phyloP scores from a whole-genome alignment of 2,888 invertebrate genomes.

The Dysmachus trigonus region DNA sequence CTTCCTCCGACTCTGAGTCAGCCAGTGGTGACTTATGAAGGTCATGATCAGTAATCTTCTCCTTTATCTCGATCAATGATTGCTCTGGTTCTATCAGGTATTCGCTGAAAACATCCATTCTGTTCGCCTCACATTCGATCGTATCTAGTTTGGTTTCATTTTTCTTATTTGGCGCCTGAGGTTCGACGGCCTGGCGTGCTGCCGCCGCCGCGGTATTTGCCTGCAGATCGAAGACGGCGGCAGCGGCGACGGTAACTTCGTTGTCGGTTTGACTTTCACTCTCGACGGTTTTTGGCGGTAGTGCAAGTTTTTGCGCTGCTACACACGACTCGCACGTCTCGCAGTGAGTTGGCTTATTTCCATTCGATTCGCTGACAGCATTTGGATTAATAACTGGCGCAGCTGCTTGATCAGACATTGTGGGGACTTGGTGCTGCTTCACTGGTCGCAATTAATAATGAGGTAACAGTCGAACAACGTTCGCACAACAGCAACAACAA shows the following conservation, averaged over 20 bases:
- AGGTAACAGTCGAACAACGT: neutral
- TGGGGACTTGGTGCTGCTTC: slow-evolving; percentile 7
- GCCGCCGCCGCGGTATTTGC: neutral
- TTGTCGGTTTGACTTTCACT: slow-evolving; percentile 50
- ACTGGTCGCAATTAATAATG: slow-evolving; percentile 1
- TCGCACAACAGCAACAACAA: too few relatives aligned
- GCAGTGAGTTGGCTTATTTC: neutral
- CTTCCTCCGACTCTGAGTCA: slow-evolving; percentile 60
- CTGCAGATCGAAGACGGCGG: neutral
- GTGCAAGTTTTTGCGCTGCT: slow-evolving; percentile 11
- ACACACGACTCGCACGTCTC: slow-evolving; percentile 27
- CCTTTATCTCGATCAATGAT: slow-evolving; percentile 53
- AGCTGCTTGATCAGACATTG: slow-evolving; percentile 30
- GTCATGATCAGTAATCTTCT: slow-evolving; percentile 55
- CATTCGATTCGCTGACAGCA: slow-evolving; percentile 8
- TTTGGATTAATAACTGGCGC: neutral
- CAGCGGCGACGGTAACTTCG: neutral
- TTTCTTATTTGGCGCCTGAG: neutral
- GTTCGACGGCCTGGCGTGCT: neutral
- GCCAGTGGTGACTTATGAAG: slow-evolving; percentile 55
- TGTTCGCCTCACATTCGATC: neutral
- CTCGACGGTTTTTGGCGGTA: slow-evolving; percentile 46
- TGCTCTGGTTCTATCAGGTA: slow-evolving; percentile 50
- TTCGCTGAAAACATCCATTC: slow-evolving; percentile 31
- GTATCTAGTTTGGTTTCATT: slow-evolving; percentile 18